Evolutionary conservation across 2,888 invertebrate genomes (phyloP).

Genomic region (Autographa gamma): DNA sequence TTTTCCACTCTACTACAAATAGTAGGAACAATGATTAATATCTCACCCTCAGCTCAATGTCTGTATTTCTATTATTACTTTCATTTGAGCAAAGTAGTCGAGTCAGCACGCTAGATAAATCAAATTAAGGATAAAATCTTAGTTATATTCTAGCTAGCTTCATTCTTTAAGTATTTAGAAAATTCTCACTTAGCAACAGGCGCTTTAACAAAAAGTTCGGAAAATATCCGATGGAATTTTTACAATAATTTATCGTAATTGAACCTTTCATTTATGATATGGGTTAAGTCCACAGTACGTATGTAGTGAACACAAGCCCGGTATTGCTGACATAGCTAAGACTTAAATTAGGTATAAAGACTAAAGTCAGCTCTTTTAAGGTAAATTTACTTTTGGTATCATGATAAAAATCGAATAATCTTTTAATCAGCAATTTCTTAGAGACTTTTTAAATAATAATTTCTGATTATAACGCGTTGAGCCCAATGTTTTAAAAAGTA

Average conservation of each 20-base stretch:
- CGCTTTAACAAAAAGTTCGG: not conserved
- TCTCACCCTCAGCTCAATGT: not conserved
- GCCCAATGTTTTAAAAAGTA: too few relatives aligned
- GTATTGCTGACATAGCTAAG: not conserved
- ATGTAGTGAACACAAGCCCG: not conserved
- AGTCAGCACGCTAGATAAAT: not conserved
- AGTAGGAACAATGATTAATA: not conserved
- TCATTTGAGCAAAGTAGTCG: not conserved
- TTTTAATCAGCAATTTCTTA: too few relatives aligned
- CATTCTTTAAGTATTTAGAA: too few relatives aligned
- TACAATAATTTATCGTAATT: not conserved
- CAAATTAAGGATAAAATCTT: not conserved
- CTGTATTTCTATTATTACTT: not conserved
- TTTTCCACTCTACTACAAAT: not conserved
- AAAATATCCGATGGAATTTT: not conserved
- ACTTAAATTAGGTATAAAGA: conserved; percentile 1
- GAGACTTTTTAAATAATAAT: too few relatives aligned
- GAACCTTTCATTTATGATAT: conserved; percentile 2
- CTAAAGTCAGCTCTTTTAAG: not conserved
- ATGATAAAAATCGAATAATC: not conserved
- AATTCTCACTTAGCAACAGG: not conserved
- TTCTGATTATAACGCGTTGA: too few relatives aligned
- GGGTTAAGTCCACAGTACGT: conserved; percentile 4
- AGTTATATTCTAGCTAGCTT: too few relatives aligned
- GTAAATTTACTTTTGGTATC: not conserved